Percentiles rank a stretch among this genome's conserved stretches.
These are phyloP conservation scores for Coenonympha arcania DNA, from an alignment of 2,888 invertebrate species.

Conservation along the genomic window DNA sequence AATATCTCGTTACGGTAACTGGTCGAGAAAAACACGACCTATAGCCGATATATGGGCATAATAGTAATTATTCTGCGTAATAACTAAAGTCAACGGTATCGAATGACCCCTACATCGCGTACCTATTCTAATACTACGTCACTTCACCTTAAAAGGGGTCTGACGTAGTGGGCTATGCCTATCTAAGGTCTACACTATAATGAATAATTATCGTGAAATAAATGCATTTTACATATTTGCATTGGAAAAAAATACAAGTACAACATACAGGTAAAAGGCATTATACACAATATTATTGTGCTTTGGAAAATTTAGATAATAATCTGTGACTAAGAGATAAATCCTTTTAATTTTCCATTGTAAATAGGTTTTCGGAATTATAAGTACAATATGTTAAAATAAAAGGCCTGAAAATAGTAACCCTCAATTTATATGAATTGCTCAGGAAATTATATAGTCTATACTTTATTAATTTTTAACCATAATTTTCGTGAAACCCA, in stretches of 20 bases:
- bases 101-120: constrained; percentile 1
- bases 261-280: too few species aligned
- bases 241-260: background rate
- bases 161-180: constrained; percentile 11
- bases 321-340: too few species aligned
- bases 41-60: background rate
- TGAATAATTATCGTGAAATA: background rate
- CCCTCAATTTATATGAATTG: too few species aligned
- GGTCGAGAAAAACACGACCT: background rate
- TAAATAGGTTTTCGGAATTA: too few species aligned
- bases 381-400: too few species aligned
- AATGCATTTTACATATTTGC: background rate
- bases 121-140: constrained; percentile 3
- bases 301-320: too few species aligned
- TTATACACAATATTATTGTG: too few species aligned
- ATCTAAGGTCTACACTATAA: background rate
- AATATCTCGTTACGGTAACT: background rate
- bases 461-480: too few species aligned
- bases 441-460: too few species aligned
- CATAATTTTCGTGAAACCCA: too few species aligned
- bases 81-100: constrained; percentile 1
- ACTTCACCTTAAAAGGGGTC: constrained; percentile 4
- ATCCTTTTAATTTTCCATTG: too few species aligned
- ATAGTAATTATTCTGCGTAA: constrained; percentile 1
- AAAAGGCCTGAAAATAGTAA: too few species aligned